These are phyloP conservation scores for Gallinago undulata DNA, from an alignment of 2,113 vertebrate species.

Conservation along the genomic window DNA sequence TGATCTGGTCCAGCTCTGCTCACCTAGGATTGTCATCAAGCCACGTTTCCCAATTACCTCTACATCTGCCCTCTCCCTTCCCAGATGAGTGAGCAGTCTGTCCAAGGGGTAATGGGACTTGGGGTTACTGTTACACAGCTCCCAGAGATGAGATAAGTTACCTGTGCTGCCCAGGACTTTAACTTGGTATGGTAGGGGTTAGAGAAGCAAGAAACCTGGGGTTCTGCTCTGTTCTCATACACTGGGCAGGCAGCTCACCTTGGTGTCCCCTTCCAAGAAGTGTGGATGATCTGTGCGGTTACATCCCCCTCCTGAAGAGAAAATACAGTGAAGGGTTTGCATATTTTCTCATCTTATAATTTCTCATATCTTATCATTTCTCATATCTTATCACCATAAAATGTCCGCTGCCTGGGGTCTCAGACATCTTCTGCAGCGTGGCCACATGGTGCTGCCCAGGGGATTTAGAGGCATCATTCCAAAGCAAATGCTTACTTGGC, in stretches of 20 bases:
- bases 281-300: neutral
- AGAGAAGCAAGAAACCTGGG: neutral
- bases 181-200: neutral
- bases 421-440: neutral
- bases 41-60: neutral
- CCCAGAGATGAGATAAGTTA: neutral
- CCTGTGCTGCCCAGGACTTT: neutral
- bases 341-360: neutral
- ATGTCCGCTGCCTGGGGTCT: neutral
- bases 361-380: too few relatives aligned
- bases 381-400: neutral
- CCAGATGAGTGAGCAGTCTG: neutral
- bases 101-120: fast-evolving
- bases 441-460: neutral
- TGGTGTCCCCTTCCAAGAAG: neutral
- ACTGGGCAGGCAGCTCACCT: neutral
- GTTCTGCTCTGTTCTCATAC: neutral
- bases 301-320: neutral
- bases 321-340: neutral
- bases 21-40: neutral
- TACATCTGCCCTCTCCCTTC: neutral
- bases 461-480: neutral
- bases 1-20: neutral
- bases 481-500: neutral
- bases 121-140: neutral